Base-by-base conservation (phyloP, 1,140 invertebrate species). In the Diorhabda sublineata region DNA sequence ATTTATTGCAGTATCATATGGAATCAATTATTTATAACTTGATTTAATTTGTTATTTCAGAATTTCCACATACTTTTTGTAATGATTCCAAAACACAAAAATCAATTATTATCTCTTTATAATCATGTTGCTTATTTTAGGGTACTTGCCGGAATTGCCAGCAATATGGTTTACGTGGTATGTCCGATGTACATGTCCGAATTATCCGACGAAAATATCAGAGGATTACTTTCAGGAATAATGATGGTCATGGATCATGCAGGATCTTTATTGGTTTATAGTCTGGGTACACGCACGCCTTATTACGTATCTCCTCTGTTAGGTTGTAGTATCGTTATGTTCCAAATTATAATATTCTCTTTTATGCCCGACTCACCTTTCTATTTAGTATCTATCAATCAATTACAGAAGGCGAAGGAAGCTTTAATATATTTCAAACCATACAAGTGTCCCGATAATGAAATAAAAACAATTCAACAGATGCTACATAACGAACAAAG, bases 391-490 rank as follows among this genome's bases (percentile, higher is more conserved):
- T 52, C 47, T 52, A 2, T n/a, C n/a, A n/a, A n/a, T 5, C 6
- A 75, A 5, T 79, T 78, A 45, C 73, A 79, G 6, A 83, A 85
- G 43, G 88, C 88, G 0, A 72, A 82, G 2, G 71, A 80, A 7
- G 75, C 85, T 2, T 73, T 91, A n/a, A 60, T 79, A 75, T 80
- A 6, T 83, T 60, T 74, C 3, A 59, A 68, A 60, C 47, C 47
- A 8, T 52, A 52, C 4, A 52, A 52, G n/a, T 6, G n/a, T n/a
- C 6, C 47, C n/a, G 47, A 52, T 52, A n/a, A 52, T 4, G 47
- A 52, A 52, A 52, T 52, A 8, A 52, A 52, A 8, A n/a, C n/a
- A n/a, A 52, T 52, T 4, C n/a, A 6, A 52, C 2, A 6, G 6
- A 8, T n/a, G 6, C 6, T 52, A 8, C 6, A 52, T 3, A 52